Base-by-base conservation (phyloP, 64 coral and sea anemone genomes). In the Pachyseris speciosa region DNA sequence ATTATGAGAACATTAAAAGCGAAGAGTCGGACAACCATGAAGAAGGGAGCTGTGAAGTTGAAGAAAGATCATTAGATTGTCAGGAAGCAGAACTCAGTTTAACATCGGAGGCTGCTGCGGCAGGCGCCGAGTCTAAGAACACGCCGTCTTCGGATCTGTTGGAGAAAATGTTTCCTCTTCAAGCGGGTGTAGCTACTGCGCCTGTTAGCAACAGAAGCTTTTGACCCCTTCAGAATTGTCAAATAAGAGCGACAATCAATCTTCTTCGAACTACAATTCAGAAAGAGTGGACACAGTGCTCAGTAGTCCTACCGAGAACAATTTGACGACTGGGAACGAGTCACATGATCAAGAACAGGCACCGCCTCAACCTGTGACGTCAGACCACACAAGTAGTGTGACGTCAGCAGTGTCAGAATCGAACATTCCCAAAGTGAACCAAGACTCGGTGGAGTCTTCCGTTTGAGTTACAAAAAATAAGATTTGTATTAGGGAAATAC, bases 121-220 rank as follows among this genome's bases (percentile, higher is more conserved):
- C 17, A 12, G 52, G 2, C 1, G 2, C 41, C 2, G 40, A 67
- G 6, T 78, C 67, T 40, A 73, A 25, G 37, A 83, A 42, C 22
- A 60, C 84, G 20, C 26, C 88, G 25, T 84, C 88, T 64, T 67
- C 61, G 20, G 63, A 85, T 10, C 19, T 87, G 37, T 50, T 95
- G 9, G 83, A 95, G 44, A 91, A 87, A 81, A 85, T 95, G 47
- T 55, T 91, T 37, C 49, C 83, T n/a, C 60, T 51, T 26, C 80
- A 86, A 78, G 74, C 80, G 20, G 71, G 73, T 32, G 87, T 91
- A 64, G 52, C 49, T 30, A 34, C 88, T 20, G 31, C 88, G 3
- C 32, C 73, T 0, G 65, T 6, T 48, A 67, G 1, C 75, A 87
- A 78, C 80, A 44, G 10, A 37, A 39, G 37, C 69, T 75, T 8